A percentile compares a stretch with the other conserved stretches of the same genome.
Evolutionary conservation across 1,140 invertebrate genomes (phyloP).

Genomic region (Aphelinus certus): DNA sequence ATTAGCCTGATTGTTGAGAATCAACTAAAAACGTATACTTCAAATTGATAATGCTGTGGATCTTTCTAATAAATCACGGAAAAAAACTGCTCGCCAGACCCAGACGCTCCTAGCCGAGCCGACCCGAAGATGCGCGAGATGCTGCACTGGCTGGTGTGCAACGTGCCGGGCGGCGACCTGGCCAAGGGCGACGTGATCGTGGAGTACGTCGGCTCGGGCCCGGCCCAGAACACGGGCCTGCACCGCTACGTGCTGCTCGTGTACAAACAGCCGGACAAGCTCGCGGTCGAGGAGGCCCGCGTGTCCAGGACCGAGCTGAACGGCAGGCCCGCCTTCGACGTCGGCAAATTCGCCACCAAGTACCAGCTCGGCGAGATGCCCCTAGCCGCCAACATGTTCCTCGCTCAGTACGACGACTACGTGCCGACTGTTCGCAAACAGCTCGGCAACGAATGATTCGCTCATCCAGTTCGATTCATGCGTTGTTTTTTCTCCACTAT

Average conservation of each 20-base stretch:
- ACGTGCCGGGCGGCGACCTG: slow-evolving; percentile 68
- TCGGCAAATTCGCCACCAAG: slow-evolving; percentile 56
- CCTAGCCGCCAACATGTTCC: slow-evolving; percentile 57
- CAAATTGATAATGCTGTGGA: too few relatives aligned
- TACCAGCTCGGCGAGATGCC: slow-evolving; percentile 56
- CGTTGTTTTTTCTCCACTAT: too few relatives aligned
- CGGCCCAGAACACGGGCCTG: slow-evolving; percentile 62
- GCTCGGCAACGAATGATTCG: too few relatives aligned
- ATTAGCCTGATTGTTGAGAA: too few relatives aligned
- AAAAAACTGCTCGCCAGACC: slow-evolving; percentile 52
- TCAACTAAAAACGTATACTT: too few relatives aligned
- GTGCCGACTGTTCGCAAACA: slow-evolving; percentile 65
- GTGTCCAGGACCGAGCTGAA: slow-evolving; percentile 15
- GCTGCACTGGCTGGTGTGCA: slow-evolving; percentile 71
- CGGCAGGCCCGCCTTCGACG: slow-evolving; percentile 50
- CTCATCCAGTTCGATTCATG: too few relatives aligned
- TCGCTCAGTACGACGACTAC: slow-evolving; percentile 59
- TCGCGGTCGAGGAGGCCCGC: slow-evolving; percentile 63
- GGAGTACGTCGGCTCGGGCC: slow-evolving; percentile 67
- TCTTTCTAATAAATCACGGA: too few relatives aligned
- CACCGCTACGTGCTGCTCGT: slow-evolving; percentile 76
- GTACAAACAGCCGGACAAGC: slow-evolving; percentile 69
- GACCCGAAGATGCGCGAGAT: slow-evolving; percentile 63
- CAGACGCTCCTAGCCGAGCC: slow-evolving; percentile 66
- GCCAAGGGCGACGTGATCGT: slow-evolving; percentile 66